Percentiles rank a stretch among this genome's conserved stretches.
phyloP scores from a whole-genome alignment of 2,113 vertebrate genomes.

The Prunella fulvescens region DNA sequence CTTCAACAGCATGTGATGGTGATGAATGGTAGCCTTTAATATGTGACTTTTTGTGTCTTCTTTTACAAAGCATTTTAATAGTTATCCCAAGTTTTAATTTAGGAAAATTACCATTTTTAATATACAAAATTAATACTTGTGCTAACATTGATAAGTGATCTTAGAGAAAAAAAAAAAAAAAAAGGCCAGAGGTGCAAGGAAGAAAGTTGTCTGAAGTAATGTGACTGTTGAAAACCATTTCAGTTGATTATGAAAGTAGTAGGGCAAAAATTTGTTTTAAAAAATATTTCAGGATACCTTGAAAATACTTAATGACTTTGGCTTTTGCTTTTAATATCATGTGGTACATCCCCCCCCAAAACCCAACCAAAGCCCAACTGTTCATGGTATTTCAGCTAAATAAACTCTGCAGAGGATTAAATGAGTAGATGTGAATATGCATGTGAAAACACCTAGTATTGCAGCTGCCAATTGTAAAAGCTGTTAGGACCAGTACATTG shows the following conservation, averaged over 20 bases:
- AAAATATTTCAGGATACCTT: not conserved
- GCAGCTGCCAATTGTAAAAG: slow-evolving; percentile 34
- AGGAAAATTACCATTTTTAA: not conserved
- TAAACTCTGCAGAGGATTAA: slow-evolving; percentile 10
- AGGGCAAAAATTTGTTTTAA: not conserved
- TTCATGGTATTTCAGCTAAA: slow-evolving; percentile 17
- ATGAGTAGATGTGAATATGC: not conserved
- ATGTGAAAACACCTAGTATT: slow-evolving; percentile 39
- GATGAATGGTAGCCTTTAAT: not conserved
- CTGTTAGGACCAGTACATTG: slow-evolving; percentile 35
- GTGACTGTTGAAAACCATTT: not conserved
- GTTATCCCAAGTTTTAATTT: not conserved
- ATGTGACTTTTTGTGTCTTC: not conserved
- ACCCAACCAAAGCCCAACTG: not conserved
- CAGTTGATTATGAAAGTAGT: not conserved
- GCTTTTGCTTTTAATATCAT: slow-evolving; percentile 8
- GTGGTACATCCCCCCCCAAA: not conserved
- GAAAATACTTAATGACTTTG: not conserved
- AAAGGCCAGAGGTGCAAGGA: not conserved
- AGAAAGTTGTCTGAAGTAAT: not conserved
- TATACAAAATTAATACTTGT: not conserved
- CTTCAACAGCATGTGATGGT: not conserved
- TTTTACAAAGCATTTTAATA: not conserved
- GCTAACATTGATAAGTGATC: not conserved
- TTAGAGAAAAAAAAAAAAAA: not conserved